These are phyloP conservation scores for Coregonus clupeaformis DNA, from an alignment of 2,113 vertebrate species.

Conservation along the genomic window DNA sequence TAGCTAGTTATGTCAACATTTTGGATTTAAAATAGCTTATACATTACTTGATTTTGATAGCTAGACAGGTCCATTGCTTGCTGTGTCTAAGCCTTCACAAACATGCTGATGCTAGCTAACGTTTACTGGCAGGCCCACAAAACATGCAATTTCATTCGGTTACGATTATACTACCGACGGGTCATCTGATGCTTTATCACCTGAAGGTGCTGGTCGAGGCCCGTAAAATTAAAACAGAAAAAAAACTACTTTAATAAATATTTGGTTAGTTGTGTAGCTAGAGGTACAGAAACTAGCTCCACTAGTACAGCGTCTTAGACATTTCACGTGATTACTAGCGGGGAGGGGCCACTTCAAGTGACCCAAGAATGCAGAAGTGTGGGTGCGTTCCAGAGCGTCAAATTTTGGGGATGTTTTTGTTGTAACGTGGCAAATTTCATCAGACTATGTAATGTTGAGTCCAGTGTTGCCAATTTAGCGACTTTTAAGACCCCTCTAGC, in stretches of 20 bases:
- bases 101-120: constrained; percentile 45
- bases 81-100: constrained; percentile 65
- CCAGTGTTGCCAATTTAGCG: no score
- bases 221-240: not conserved
- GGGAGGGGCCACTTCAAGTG: not conserved
- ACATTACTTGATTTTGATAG: constrained; percentile 47
- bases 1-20: not conserved
- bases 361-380: not conserved
- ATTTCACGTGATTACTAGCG: not conserved
- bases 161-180: not conserved
- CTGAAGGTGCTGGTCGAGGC: not conserved
- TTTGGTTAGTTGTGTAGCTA: not conserved
- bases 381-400: no score
- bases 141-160: not conserved
- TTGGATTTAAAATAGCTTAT: not conserved
- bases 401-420: no score
- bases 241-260: not conserved
- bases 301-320: not conserved
- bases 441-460: no score
- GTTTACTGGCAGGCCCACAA: not conserved
- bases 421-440: no score
- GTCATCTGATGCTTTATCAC: not conserved
- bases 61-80: constrained; percentile 60
- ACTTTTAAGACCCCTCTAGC: no score
- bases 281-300: not conserved